Conservation (phyloP, 92 coral and sea anemone genomes). For the Epizoanthus scotinus region DNA sequence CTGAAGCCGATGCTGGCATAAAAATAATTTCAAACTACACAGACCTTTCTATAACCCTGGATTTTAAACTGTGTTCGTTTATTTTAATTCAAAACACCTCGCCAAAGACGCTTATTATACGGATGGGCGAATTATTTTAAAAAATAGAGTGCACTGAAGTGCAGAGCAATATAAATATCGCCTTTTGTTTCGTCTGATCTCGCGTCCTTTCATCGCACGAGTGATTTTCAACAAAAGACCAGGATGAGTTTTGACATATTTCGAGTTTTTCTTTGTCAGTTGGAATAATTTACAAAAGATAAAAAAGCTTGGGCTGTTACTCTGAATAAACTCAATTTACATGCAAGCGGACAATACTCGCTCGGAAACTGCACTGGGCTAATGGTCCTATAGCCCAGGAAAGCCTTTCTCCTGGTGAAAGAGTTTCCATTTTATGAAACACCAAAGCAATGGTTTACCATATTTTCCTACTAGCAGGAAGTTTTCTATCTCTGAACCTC, state of each 20-base stretch:
- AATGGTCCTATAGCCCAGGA: not conserved
- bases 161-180: constrained; percentile 1
- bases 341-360: constrained; percentile 26
- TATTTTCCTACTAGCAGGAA: constrained; percentile 25
- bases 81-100: too few relatives aligned
- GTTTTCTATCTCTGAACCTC: constrained; percentile 34
- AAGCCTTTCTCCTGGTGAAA: not conserved
- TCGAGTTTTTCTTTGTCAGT: constrained; percentile 32
- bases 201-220: constrained; percentile 13
- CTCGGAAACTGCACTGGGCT: not conserved
- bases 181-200: not conserved
- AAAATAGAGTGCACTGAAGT: too few relatives aligned
- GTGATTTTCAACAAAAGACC: constrained; percentile 14
- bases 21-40: too few relatives aligned
- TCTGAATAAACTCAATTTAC: constrained; percentile 26
- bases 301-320: constrained; percentile 37
- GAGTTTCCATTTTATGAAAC: not conserved
- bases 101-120: too few relatives aligned
- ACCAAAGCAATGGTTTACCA: constrained; percentile 25
- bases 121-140: too few relatives aligned
- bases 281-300: constrained; percentile 33
- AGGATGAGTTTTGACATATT: constrained; percentile 38
- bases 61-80: too few relatives aligned
- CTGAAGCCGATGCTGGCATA: too few relatives aligned
- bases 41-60: too few relatives aligned